Conservation (phyloP, 2,888 invertebrate species). For the Siphlonurus alternatus region DNA sequence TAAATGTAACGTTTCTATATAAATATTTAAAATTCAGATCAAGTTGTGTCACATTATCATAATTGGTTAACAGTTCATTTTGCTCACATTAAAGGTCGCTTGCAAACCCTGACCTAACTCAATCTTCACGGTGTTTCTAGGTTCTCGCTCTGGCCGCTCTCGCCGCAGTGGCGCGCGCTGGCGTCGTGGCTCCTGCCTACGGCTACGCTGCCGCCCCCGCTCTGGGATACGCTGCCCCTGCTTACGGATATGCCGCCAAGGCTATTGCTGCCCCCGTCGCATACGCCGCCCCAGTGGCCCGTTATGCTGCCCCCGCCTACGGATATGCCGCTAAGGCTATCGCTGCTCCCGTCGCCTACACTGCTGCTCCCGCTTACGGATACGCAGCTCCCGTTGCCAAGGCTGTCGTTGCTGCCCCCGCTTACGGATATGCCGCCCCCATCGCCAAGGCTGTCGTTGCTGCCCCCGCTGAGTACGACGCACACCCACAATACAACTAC, state of each 20-base stretch:
- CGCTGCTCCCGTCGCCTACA: conserved; percentile 1
- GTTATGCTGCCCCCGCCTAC: conserved; percentile 9
- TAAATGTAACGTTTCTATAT: too few species aligned
- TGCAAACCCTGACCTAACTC: too few species aligned
- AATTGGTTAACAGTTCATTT: too few species aligned
- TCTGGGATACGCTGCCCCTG: conserved; percentile 4
- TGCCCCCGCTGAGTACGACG: conserved; percentile 9
- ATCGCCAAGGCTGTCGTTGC: conserved; percentile 6
- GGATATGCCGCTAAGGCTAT: conserved; percentile 9
- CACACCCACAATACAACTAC: conserved; percentile 10
- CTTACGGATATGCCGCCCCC: conserved; percentile 4
- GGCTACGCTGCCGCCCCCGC: conserved; percentile 11
- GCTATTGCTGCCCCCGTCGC: conserved; percentile 11
- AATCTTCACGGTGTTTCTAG: too few species aligned
- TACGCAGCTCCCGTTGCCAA: not conserved
- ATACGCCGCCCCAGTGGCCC: conserved; percentile 6
- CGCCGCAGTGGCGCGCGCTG: conserved; percentile 12
- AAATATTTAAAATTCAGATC: too few species aligned
- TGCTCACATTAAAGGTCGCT: too few species aligned
- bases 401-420: not conserved
- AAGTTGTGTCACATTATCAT: too few species aligned
- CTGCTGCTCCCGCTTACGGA: not conserved
- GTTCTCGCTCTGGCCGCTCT: conserved; percentile 11
- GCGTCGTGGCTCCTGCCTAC: conserved; percentile 4
- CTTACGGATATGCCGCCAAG: not conserved